phyloP scores from a whole-genome alignment of 1,140 invertebrate species.

The Heliconius nattereri region DNA sequence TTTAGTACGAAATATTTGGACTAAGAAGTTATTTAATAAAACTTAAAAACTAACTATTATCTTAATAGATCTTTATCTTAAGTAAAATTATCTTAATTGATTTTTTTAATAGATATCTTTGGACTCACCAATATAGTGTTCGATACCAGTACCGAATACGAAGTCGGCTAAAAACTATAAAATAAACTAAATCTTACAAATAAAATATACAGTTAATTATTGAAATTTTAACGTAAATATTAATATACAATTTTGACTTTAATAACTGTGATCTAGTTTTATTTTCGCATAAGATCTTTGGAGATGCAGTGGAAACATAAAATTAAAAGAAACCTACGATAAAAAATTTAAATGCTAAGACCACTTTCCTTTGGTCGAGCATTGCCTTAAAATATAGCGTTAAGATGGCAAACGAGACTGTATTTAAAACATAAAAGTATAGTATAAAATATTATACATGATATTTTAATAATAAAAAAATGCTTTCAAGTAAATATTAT shows the following conservation, averaged over 20 bases:
- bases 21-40: too few species aligned
- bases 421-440: not conserved
- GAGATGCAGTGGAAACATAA: not conserved
- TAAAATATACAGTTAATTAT: not conserved
- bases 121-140: too few species aligned
- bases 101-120: too few species aligned
- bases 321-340: constrained; percentile 1
- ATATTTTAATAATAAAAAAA: too few species aligned
- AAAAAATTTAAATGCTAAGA: constrained; percentile 22
- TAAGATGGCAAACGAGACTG: constrained; percentile 3
- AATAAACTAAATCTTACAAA: not conserved
- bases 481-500: too few species aligned
- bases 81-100: too few species aligned
- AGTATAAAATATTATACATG: not conserved
- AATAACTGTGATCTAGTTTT: not conserved
- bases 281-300: constrained; percentile 1
- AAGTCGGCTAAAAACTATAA: too few species aligned
- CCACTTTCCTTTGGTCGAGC: constrained; percentile 17
- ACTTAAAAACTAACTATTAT: too few species aligned
- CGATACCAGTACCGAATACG: too few species aligned
- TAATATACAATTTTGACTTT: not conserved
- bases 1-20: too few species aligned
- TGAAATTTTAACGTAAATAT: not conserved
- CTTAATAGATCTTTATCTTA: too few species aligned
- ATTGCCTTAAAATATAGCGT: not conserved